Base-by-base conservation (phyloP, 2,888 invertebrate species). In the Calliphora vomitoria region DNA sequence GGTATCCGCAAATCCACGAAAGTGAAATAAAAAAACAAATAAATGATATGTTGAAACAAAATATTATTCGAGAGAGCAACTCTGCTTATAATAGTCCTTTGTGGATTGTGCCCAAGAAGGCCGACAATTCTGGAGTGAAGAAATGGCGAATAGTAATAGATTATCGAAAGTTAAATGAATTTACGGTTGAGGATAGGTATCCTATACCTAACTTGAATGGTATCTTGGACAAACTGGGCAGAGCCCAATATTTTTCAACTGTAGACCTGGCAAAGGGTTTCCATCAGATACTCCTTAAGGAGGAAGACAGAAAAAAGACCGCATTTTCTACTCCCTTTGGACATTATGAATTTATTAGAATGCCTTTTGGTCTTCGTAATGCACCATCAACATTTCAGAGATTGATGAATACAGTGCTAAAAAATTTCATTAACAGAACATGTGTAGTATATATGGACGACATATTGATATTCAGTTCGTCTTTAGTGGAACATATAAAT, bases 1-100 rank as follows among this genome's bases (percentile, higher is more conserved):
- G 81, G 35, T 4, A 35, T 35, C 35, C 35, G 0, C 35, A 35
- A 31, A 72, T 82, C 10, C 78, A 87, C 8, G 69, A 87, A 20
- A 44, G 20, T 25, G 82, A 87, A n/a, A 76, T 85, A 15, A 44
- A 4, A 3, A 44, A 44, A 44, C 44, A 44, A 11, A 35, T 44
- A 11, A 11, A 44, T 8, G 44, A 44, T 10, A 68, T 47, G 47
- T 47, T 44, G 6, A 47, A 68, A 25, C 20, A 68, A 13, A 47
- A 68, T 15, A 68, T 68, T 25, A 68, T 68, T 68, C 44, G 20
- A 2, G 15, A 68, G 25, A 68, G 68, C 44, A 44, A 47, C 15
- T 68, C 47, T 4, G 11, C n/a, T n/a, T n/a, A n/a, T n/a, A n/a
- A n/a, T n/a, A n/a, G n/a, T n/a, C n/a, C n/a, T n/a, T n/a, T n/a